Evolutionary conservation across 2,797 vertebrate species (phyloP).

Genomic region (Tangara arthus): DNA sequence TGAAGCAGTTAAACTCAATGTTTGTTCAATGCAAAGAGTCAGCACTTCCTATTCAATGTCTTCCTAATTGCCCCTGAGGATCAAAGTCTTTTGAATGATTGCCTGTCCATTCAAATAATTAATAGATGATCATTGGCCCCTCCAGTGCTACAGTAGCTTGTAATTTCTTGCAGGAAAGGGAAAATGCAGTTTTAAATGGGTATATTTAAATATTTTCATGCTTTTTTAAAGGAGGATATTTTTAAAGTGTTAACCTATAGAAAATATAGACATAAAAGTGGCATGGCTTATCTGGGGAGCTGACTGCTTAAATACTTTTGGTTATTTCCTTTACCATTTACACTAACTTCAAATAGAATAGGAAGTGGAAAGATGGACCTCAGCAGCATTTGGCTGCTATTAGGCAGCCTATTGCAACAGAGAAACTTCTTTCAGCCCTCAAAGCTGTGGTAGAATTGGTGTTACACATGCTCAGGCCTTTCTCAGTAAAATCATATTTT

Average conservation of each 20-base stretch:
- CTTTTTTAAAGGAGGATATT: not conserved
- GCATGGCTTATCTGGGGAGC: not conserved
- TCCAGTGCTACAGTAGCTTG: not conserved
- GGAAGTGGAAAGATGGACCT: not conserved
- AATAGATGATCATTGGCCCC: not conserved
- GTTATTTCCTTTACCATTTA: not conserved
- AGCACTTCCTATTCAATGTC: constrained; percentile 46
- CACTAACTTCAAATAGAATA: not conserved
- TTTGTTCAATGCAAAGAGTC: constrained; percentile 22
- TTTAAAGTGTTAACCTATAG: not conserved
- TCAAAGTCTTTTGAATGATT: constrained; percentile 37
- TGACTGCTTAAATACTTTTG: not conserved
- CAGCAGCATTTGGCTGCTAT: not conserved
- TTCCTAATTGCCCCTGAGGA: constrained; percentile 20
- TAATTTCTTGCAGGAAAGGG: not conserved
- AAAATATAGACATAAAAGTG: not conserved
- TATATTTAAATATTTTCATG: not conserved
- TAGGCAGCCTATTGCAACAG: not conserved
- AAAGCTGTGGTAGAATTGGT: not conserved
- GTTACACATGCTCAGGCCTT: not conserved
- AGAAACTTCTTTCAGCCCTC: not conserved
- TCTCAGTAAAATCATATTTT: constrained; percentile 43
- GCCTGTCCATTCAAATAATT: constrained; percentile 22
- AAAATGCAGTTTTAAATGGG: not conserved
- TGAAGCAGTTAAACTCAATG: constrained; percentile 33